Conservation (phyloP, 64 coral and sea anemone species). For the Porites australiensis region DNA sequence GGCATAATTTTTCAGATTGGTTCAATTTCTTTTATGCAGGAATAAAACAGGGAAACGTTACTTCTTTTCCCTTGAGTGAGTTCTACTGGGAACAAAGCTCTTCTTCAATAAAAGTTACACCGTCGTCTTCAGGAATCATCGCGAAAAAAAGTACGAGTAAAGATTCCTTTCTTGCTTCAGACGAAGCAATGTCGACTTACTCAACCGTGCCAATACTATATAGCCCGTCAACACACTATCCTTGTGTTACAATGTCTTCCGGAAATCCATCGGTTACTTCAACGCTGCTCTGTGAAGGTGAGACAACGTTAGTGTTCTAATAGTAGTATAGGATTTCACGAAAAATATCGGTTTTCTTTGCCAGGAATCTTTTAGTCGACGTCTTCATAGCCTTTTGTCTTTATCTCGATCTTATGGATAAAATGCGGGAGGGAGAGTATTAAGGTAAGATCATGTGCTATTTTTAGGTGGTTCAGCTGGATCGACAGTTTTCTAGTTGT, state of each 20-base stretch:
- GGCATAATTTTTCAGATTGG: background rate
- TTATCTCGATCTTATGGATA: no score
- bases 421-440: no score
- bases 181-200: background rate
- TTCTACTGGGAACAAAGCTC: background rate
- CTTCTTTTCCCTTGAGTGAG: background rate
- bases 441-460: no score
- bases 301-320: background rate
- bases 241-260: background rate
- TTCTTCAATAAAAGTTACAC: background rate
- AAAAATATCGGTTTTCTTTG: no score
- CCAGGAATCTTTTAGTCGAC: no score
- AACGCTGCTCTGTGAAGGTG: background rate
- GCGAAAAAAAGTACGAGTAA: background rate
- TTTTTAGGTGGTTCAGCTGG: no score
- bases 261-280: background rate
- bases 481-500: no score
- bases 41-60: background rate
- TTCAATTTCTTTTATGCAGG: background rate
- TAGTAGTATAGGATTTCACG: no score
- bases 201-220: background rate
- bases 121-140: background rate
- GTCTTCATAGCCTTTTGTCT: no score
- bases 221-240: background rate
- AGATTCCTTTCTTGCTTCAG: background rate